Conservation (phyloP, 2,797 vertebrate species). For the Megaceryle alcyon region DNA sequence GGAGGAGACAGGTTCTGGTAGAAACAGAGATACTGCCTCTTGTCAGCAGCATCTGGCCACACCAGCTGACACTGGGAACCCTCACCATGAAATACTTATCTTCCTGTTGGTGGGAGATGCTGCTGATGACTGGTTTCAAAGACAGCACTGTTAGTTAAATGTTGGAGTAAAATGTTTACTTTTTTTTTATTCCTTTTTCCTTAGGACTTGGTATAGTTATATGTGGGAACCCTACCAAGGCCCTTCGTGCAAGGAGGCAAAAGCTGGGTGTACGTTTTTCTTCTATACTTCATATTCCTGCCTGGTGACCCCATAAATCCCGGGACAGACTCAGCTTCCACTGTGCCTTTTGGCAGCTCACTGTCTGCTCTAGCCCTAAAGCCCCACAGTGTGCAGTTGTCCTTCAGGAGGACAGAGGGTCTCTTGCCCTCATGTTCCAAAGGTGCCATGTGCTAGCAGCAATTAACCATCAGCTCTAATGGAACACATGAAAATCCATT, state of each 20-base stretch:
- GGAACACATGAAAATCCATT: fast-evolving
- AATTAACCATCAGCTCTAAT: neutral
- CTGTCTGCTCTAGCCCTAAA: neutral
- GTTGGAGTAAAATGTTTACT: neutral
- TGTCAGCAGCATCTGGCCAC: neutral
- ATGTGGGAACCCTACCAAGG: constrained; percentile 92
- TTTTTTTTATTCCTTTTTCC: neutral
- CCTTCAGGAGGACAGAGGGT: neutral
- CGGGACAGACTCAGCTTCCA: neutral
- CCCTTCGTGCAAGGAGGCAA: constrained; percentile 82
- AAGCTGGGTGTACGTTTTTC: constrained; percentile 81
- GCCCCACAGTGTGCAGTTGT: neutral
- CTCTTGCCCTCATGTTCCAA: neutral
- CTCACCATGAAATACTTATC: neutral
- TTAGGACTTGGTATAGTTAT: constrained; percentile 87
- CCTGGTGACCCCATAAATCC: neutral
- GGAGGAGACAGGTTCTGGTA: neutral
- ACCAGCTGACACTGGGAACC: neutral
- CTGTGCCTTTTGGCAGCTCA: neutral
- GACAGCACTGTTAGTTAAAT: neutral
- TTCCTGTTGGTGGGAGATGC: neutral
- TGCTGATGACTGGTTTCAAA: neutral
- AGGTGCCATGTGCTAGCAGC: neutral
- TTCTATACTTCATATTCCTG: neutral
- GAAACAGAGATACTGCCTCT: neutral